A percentile compares a stretch with the other conserved stretches of the same genome.
These are phyloP conservation scores for Emydura subglobosa DNA, from an alignment of 2,113 vertebrate species.

Conservation along the genomic window DNA sequence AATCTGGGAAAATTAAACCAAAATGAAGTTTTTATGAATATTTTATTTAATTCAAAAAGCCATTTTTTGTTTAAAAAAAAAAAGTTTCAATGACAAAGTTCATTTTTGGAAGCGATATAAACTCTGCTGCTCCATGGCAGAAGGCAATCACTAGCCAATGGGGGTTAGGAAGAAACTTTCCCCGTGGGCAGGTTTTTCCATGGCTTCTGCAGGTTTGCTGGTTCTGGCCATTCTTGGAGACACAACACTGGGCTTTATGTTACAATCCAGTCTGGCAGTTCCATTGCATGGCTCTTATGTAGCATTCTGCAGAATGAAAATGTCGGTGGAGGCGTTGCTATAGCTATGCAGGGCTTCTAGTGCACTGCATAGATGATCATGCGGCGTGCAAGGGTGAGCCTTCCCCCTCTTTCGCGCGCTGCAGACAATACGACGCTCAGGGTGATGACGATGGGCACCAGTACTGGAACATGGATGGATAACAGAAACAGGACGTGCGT, in stretches of 20 bases:
- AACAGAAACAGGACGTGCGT: background rate
- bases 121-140: background rate
- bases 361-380: background rate
- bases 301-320: background rate
- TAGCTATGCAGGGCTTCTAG: background rate
- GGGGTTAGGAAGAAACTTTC: background rate
- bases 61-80: background rate
- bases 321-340: background rate
- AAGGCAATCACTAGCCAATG: background rate
- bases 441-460: background rate
- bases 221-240: background rate
- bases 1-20: background rate
- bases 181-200: background rate
- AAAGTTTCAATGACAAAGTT: background rate
- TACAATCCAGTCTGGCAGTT: background rate
- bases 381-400: background rate
- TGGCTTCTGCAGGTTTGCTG: rapidly evolving
- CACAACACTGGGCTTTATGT: background rate
- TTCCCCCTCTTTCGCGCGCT: background rate
- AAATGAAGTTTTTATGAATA: background rate
- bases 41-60: background rate
- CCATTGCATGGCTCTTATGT: background rate
- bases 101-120: background rate
- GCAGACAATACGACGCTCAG: background rate
- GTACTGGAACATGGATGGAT: background rate